These are phyloP conservation scores for Arremon aurantiirostris DNA, from an alignment of 2,797 vertebrate genomes.

Conservation along the genomic window DNA sequence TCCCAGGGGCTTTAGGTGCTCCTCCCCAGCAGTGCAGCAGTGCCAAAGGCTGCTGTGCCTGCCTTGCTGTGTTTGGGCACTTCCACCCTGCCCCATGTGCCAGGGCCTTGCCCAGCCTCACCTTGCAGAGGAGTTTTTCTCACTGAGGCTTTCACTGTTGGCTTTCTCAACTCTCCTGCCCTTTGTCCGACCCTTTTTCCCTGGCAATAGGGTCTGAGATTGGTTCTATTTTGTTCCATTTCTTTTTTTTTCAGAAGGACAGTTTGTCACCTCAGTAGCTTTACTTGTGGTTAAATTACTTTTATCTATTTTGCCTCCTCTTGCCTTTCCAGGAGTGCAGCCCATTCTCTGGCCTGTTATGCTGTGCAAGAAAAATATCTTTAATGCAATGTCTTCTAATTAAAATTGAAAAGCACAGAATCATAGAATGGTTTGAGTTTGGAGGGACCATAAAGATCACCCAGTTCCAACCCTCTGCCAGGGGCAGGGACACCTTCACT, in stretches of 20 bases:
- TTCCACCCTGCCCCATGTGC: background rate
- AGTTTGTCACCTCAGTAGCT: background rate
- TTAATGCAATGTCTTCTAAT: background rate
- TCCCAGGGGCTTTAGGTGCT: background rate
- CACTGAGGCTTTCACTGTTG: background rate
- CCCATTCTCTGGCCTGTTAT: background rate
- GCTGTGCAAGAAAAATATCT: background rate
- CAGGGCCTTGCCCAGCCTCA: background rate
- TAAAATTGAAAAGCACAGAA: background rate
- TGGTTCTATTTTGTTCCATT: background rate
- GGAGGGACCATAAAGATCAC: background rate
- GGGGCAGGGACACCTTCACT: background rate
- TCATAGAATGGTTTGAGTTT: background rate
- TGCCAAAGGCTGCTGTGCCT: background rate
- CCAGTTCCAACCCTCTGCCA: background rate
- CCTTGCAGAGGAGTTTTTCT: background rate
- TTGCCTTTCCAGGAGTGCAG: background rate
- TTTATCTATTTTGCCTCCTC: background rate
- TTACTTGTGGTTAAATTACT: background rate
- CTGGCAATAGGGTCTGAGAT: background rate
- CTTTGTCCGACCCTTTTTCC: background rate
- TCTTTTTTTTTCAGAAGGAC: background rate
- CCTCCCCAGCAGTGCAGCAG: accelerated
- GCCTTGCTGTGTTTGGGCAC: accelerated
- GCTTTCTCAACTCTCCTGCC: background rate